Percentiles rank a stretch among this genome's conserved stretches.
These are phyloP conservation scores for Leucoraja erinaceus DNA, from an alignment of 2,113 vertebrate genomes.

Conservation along the genomic window DNA sequence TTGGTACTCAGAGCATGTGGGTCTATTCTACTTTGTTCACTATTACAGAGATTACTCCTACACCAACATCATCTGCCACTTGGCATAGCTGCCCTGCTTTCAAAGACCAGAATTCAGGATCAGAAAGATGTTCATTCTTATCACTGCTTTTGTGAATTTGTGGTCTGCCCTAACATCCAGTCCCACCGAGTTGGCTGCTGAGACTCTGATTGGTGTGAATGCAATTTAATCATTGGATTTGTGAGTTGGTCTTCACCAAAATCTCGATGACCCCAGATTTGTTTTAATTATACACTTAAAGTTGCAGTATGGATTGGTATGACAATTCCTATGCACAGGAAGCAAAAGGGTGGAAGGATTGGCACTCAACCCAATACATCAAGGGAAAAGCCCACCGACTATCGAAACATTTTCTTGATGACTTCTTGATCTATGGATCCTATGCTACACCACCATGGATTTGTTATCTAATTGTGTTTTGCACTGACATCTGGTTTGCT, in stretches of 20 bases:
- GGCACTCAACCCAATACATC: no score
- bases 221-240: constrained; percentile 1
- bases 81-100: neutral
- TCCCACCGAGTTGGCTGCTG: neutral
- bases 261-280: neutral
- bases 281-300: neutral
- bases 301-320: no score
- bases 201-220: neutral
- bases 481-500: no score
- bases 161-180: neutral
- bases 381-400: no score
- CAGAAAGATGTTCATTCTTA: neutral
- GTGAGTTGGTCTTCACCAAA: neutral
- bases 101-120: neutral
- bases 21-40: no score
- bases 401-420: no score
- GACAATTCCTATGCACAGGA: no score
- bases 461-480: no score
- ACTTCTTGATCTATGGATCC: no score
- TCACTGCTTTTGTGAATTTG: neutral
- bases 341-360: no score
- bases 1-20: no score
- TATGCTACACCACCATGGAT: no score
- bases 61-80: neutral
- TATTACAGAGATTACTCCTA: neutral